A percentile compares a stretch with the other conserved stretches of the same genome.
phyloP scores from a whole-genome alignment of 53 echinoderm and acorn worm species.

The Echinarachnius parma region DNA sequence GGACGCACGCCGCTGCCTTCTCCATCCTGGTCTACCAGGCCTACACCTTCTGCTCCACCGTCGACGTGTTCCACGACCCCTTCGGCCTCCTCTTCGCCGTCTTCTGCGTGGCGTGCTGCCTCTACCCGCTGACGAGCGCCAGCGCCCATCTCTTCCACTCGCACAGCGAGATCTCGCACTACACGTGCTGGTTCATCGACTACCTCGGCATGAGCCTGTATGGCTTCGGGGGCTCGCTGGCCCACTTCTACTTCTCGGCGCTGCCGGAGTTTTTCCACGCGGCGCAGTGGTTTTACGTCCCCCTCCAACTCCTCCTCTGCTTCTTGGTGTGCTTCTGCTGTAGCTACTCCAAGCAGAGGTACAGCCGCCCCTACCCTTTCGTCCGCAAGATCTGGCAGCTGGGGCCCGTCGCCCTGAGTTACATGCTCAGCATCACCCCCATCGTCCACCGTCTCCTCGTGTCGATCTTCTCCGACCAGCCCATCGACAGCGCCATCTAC shows the following conservation, averaged over 20 bases:
- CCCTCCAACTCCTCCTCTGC: constrained; percentile 52
- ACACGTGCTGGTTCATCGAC: constrained; percentile 92
- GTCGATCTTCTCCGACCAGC: constrained; percentile 24
- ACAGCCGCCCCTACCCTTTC: constrained; percentile 85
- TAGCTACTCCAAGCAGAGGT: constrained; percentile 82
- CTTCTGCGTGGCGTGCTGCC: constrained; percentile 64
- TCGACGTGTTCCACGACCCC: constrained; percentile 64
- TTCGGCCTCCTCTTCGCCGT: constrained; percentile 71
- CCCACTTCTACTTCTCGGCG: constrained; percentile 66
- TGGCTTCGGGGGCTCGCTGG: constrained; percentile 66
- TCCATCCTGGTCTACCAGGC: constrained; percentile 55
- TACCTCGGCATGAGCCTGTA: constrained; percentile 89
- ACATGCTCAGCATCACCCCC: constrained; percentile 69
- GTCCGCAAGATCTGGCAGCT: constrained; percentile 90
- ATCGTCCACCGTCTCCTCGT: constrained; percentile 61
- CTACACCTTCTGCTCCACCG: constrained; percentile 47
- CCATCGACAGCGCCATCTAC: constrained; percentile 56
- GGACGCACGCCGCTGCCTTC: constrained; percentile 82
- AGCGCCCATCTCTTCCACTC: constrained; percentile 90
- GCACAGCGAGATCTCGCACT: constrained; percentile 75
- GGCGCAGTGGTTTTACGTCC: constrained; percentile 53
- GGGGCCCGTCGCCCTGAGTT: constrained; percentile 62
- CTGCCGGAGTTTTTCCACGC: constrained; percentile 58
- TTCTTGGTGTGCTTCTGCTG: constrained; percentile 73
- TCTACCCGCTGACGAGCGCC: constrained; percentile 69